Conservation (phyloP, 2,888 invertebrate species). For the Melikaiella ostensackeni region DNA sequence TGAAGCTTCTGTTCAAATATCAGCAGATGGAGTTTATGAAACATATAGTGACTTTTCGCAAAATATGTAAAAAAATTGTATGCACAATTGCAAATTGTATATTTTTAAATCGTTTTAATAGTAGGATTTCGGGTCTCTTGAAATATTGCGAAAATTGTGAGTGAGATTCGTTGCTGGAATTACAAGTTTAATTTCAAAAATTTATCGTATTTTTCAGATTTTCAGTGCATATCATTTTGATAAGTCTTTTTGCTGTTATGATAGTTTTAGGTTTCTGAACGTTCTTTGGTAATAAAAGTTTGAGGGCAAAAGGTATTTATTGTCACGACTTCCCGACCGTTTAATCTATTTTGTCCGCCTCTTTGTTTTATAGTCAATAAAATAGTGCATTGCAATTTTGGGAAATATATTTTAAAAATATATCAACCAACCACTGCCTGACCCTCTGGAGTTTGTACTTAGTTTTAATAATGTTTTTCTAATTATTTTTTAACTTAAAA, state of each 20-base stretch:
- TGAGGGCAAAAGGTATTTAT: too few relatives aligned
- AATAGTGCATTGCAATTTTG: too few relatives aligned
- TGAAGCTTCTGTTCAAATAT: conserved; percentile 1
- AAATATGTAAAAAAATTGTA: not conserved
- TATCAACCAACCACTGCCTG: too few relatives aligned
- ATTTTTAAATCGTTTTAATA: not conserved
- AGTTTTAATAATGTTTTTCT: conserved; percentile 51
- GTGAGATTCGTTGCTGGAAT: too few relatives aligned
- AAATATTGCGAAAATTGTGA: too few relatives aligned
- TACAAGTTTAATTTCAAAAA: not conserved
- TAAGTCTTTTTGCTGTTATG: not conserved
- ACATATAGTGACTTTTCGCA: conserved; percentile 25
- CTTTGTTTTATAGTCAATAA: too few relatives aligned
- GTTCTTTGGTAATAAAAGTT: not conserved
- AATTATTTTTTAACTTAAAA: too few relatives aligned
- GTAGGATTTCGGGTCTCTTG: too few relatives aligned
- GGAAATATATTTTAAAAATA: conserved; percentile 33
- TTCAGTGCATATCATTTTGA: not conserved
- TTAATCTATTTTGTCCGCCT: too few relatives aligned
- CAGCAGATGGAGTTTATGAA: conserved; percentile 19
- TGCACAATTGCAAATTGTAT: not conserved
- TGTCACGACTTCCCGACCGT: too few relatives aligned
- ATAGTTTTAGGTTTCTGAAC: not conserved
- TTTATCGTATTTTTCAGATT: too few relatives aligned
- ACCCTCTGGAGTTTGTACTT: too few relatives aligned